phyloP scores from a whole-genome alignment of 2,888 invertebrate genomes.

The Pseudanteris insignis region DNA sequence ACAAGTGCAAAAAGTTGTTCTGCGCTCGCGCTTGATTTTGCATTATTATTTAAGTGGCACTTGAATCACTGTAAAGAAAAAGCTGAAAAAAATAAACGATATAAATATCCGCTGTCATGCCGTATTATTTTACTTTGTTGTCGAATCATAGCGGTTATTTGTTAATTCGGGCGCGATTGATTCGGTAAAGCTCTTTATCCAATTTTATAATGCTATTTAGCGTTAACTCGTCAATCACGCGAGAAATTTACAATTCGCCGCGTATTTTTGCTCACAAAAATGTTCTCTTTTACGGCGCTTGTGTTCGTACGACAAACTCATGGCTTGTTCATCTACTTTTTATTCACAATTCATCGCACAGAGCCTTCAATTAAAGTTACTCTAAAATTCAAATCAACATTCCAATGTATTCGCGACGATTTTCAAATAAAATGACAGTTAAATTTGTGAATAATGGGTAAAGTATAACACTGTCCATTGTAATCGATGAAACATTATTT shows the following conservation, averaged over 20 bases:
- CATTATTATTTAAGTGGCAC: slow-evolving; percentile 8
- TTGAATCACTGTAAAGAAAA: slow-evolving; percentile 3
- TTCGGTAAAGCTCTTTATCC: slow-evolving; percentile 33
- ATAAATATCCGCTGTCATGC: slow-evolving; percentile 19
- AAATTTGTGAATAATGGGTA: no score
- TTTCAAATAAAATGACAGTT: no score
- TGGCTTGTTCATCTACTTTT: slow-evolving; percentile 1
- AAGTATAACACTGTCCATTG: no score
- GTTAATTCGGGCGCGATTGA: slow-evolving; percentile 28
- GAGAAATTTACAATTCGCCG: slow-evolving; percentile 17
- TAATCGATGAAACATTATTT: no score
- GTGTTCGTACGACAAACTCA: neutral
- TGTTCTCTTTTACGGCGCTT: neutral
- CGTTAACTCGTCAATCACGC: slow-evolving; percentile 26
- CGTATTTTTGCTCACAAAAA: slow-evolving; percentile 8
- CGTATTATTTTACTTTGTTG: slow-evolving; percentile 12
- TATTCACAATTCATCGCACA: neutral
- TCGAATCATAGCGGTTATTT: slow-evolving; percentile 16
- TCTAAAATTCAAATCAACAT: no score
- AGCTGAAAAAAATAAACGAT: neutral
- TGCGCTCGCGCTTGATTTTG: slow-evolving; percentile 3
- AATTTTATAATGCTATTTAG: slow-evolving; percentile 35
- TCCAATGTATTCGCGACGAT: no score
- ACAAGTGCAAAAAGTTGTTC: no score
- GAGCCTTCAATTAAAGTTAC: no score